phyloP scores from a whole-genome alignment of 2,113 vertebrate genomes.

The Chionodraco myersi region DNA sequence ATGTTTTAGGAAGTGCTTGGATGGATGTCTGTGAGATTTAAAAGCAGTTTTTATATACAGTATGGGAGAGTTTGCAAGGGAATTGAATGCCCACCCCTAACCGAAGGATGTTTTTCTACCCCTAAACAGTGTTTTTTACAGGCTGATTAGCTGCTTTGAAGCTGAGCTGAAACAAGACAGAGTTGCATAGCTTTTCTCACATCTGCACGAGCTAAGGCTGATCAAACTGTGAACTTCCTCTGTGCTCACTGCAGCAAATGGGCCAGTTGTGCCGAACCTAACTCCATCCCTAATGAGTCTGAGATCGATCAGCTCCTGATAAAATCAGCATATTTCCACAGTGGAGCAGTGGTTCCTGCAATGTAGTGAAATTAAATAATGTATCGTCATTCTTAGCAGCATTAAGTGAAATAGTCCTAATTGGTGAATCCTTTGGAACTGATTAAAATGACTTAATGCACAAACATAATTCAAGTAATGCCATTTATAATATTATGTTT shows the following conservation, averaged over 20 bases:
- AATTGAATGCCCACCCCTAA: constrained; percentile 8
- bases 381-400: constrained; percentile 26
- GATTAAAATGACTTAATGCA: constrained; percentile 48
- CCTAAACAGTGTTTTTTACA: constrained; percentile 22
- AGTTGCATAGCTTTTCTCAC: constrained; percentile 26
- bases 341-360: constrained; percentile 15
- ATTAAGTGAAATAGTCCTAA: constrained; percentile 30
- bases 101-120: constrained; percentile 22
- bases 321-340: constrained; percentile 44
- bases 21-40: neutral
- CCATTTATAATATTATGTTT: constrained; percentile 40
- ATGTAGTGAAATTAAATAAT: constrained; percentile 34
- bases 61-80: constrained; percentile 2
- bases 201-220: constrained; percentile 38
- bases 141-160: constrained; percentile 47
- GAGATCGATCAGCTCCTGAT: constrained; percentile 58
- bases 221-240: constrained; percentile 54
- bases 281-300: constrained; percentile 45
- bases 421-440: constrained; percentile 47
- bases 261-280: constrained; percentile 36
- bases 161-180: constrained; percentile 37
- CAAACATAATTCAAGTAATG: constrained; percentile 38
- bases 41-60: neutral
- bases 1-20: neutral
- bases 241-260: constrained; percentile 48